A percentile compares a stretch with the other conserved stretches of the same genome.
phyloP scores from a whole-genome alignment of 2,888 invertebrate genomes.

The Zaprionus lineosus region DNA sequence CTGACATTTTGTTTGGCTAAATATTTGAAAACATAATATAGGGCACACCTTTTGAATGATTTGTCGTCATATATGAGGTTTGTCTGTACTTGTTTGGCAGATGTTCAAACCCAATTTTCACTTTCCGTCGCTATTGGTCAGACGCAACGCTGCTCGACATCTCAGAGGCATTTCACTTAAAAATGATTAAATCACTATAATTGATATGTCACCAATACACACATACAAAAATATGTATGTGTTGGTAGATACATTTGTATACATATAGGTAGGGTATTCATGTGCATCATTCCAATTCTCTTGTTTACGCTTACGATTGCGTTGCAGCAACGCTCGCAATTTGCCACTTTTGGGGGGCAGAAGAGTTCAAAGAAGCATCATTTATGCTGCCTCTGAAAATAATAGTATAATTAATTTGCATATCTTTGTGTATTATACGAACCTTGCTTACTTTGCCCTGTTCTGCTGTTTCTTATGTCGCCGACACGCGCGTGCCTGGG shows the following conservation, averaged over 20 bases:
- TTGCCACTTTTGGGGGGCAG: constrained; percentile 45
- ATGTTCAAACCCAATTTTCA: constrained; percentile 45
- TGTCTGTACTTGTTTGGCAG: constrained; percentile 20
- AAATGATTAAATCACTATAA: constrained; percentile 63
- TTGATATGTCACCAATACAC: constrained; percentile 42
- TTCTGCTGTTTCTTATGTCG: constrained; percentile 29
- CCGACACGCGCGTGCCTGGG: constrained; percentile 42
- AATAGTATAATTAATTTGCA: constrained; percentile 40
- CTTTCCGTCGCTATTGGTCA: constrained; percentile 43
- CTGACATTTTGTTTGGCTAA: too few relatives aligned
- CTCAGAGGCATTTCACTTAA: constrained; percentile 58
- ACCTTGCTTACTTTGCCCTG: not conserved
- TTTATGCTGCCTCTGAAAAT: constrained; percentile 4
- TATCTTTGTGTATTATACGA: too few relatives aligned
- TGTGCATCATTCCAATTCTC: constrained; percentile 26
- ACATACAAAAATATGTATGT: constrained; percentile 5
- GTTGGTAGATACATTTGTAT: not conserved
- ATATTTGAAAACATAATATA: too few relatives aligned
- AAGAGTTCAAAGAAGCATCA: constrained; percentile 44
- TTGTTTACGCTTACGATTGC: constrained; percentile 59
- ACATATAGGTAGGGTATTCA: not conserved
- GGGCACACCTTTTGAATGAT: not conserved
- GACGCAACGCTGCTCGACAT: constrained; percentile 37
- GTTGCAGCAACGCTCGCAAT: constrained; percentile 48
- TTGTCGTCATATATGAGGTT: not conserved